Evolutionary conservation across 1,140 invertebrate genomes (phyloP), one percentile per base, ranked within the genome.

Genomic region (Hyphantria cunea): DNA sequence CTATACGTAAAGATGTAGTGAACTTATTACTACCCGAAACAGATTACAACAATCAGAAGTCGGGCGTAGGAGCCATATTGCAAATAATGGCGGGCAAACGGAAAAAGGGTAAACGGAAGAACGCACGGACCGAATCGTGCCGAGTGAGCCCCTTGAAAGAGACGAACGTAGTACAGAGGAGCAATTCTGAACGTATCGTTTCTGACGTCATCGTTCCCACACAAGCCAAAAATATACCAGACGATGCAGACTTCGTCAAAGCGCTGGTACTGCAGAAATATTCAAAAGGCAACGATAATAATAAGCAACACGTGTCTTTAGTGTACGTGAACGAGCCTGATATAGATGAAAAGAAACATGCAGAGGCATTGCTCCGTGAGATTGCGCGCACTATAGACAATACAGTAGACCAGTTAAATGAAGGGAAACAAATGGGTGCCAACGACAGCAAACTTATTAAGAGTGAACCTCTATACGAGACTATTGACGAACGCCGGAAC

Each of bases 221-320:
- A 68, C 72, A 69, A 6, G 73, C 71, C 76, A 72, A 80, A 86
- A 87, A 86, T 87, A 86, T 61, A 49, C 64, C 71, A 72, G 78
- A 79, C 72, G 71, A 71, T 44, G 78, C 86, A 14, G 82, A 87
- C 56, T 88, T 79, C 67, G 84, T 86, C 11, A 86, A 80, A 67
- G 78, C 82, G 39, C 71, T 88, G 31, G 85, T 89, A 44, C 70
- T 86, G 72, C 81, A 88, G 54, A 89, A 89, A 78, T 89, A 88
- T 76, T 74, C 82, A 39, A 80, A 42, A 78, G 83, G 41, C 66
- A 69, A 49, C 72, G 78, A 77, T 66, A 74, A 77, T 66, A 74
- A 77, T 67, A 62, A 70, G 7, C 61, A 81, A 68, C 86, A 88
- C 79, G 86, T 90, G 84, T 90, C 87, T 9, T 48, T 82, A 3